A percentile compares a stretch with the other conserved stretches of the same genome.
These are phyloP conservation scores for Echinometra lucunter DNA, from an alignment of 53 echinoderm and acorn worm species.

Conservation along the genomic window DNA sequence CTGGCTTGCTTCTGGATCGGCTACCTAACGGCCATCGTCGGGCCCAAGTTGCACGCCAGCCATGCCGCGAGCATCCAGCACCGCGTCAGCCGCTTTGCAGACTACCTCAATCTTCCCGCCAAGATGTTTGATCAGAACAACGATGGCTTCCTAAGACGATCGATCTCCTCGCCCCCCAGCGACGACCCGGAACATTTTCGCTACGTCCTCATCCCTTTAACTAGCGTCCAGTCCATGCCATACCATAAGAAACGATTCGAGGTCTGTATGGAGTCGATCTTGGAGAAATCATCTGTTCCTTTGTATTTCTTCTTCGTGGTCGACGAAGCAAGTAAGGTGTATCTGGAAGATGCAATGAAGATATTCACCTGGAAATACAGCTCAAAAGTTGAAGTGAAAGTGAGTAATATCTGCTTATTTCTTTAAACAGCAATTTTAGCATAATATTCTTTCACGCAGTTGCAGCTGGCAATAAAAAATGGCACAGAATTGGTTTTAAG, in stretches of 20 bases:
- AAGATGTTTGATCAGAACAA: neutral
- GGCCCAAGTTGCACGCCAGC: neutral
- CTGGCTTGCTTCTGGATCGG: constrained; percentile 64
- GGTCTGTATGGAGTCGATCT: constrained; percentile 82
- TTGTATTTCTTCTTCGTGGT: constrained; percentile 94
- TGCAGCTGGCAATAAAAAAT: too few relatives aligned
- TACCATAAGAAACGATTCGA: constrained; percentile 86
- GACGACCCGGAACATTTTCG: neutral
- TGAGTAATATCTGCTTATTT: constrained; percentile 1
- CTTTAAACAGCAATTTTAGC: too few relatives aligned
- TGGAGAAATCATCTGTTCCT: constrained; percentile 82
- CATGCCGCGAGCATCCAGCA: constrained; percentile 15
- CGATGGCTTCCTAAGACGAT: constrained; percentile 19
- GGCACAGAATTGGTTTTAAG: too few relatives aligned
- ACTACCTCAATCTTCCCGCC: constrained; percentile 1
- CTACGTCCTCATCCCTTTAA: constrained; percentile 82
- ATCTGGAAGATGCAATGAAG: constrained; percentile 35
- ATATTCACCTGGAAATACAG: neutral
- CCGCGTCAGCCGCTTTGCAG: constrained; percentile 57
- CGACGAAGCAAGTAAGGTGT: constrained; percentile 78
- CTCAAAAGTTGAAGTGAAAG: constrained; percentile 50
- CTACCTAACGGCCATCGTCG: constrained; percentile 38
- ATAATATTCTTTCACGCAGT: too few relatives aligned
- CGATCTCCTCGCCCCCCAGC: constrained; percentile 23
- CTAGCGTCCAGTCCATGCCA: constrained; percentile 83